Evolutionary conservation across 1,140 invertebrate species (phyloP).

Genomic region (Eupeodes corollae): DNA sequence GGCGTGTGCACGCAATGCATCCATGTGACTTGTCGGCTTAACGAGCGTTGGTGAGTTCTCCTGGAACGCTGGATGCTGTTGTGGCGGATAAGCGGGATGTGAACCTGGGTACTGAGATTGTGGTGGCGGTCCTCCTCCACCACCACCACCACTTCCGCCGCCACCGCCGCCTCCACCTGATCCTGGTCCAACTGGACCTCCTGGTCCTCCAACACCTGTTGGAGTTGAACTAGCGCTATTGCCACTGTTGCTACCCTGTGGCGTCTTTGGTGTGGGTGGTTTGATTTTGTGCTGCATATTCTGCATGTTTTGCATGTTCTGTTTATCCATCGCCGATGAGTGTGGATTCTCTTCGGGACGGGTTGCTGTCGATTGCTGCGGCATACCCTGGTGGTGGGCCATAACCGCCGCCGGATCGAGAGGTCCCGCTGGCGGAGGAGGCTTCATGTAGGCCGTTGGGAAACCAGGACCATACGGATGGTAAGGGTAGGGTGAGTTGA

Average conservation of each 20-base stretch:
- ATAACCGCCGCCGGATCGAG: constrained; percentile 30
- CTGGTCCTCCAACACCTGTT: constrained; percentile 13
- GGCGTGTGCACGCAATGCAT: constrained; percentile 46
- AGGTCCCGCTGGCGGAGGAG: constrained; percentile 26
- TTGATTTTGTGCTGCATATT: constrained; percentile 25
- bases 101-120: constrained; percentile 30
- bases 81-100: constrained; percentile 32
- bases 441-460: constrained; percentile 32
- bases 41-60: constrained; percentile 24
- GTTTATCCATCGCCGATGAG: constrained; percentile 22
- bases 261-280: constrained; percentile 37
- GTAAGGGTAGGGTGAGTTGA: constrained; percentile 35
- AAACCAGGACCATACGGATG: constrained; percentile 34
- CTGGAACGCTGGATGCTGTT: constrained; percentile 27
- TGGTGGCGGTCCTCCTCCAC: constrained; percentile 26
- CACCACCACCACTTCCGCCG: constrained; percentile 10
- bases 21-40: constrained; percentile 43
- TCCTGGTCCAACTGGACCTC: constrained; percentile 12
- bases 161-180: constrained; percentile 15
- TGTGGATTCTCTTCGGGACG: constrained; percentile 17
- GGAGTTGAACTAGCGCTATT: constrained; percentile 2
- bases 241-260: constrained; percentile 15
- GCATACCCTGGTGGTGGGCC: constrained; percentile 26
- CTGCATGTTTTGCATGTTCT: constrained; percentile 16
- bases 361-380: constrained; percentile 19